phyloP scores from a whole-genome alignment of 2,888 invertebrate genomes.

The Octodonta nipae region DNA sequence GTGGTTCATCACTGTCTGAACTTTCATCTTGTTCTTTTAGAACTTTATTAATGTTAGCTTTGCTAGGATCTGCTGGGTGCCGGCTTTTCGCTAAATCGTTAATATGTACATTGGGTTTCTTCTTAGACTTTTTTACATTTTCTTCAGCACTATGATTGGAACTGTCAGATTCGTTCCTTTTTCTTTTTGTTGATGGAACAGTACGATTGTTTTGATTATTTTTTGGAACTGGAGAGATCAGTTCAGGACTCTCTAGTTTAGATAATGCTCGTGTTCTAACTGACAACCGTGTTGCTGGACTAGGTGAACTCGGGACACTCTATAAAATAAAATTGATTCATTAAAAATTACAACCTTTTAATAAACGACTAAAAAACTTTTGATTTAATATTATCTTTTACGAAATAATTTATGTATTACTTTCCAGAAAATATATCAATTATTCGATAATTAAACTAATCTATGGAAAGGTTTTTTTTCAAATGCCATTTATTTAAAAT shows the following conservation, averaged over 20 bases:
- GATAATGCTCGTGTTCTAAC: slow-evolving; percentile 55
- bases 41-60: slow-evolving; percentile 19
- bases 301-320: slow-evolving; percentile 27
- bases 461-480: no score
- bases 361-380: no score
- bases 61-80: no score
- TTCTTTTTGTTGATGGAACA: slow-evolving; percentile 43
- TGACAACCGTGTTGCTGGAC: slow-evolving; percentile 36
- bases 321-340: background rate
- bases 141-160: slow-evolving; percentile 44
- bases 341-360: no score
- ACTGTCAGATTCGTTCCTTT: slow-evolving; percentile 68
- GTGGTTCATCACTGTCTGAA: slow-evolving; percentile 70
- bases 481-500: no score
- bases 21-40: slow-evolving; percentile 42
- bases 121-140: slow-evolving; percentile 34
- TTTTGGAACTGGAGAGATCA: slow-evolving; percentile 19
- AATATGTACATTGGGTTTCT: slow-evolving; percentile 24
- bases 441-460: no score
- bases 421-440: no score
- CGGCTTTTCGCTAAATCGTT: slow-evolving; percentile 3
- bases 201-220: background rate
- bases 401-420: no score
- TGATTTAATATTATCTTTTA: no score
- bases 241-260: slow-evolving; percentile 52